Percentiles rank a stretch among this genome's conserved stretches.
These are phyloP conservation scores for Malacosoma neustria DNA, from an alignment of 2,888 invertebrate genomes.

Conservation along the genomic window DNA sequence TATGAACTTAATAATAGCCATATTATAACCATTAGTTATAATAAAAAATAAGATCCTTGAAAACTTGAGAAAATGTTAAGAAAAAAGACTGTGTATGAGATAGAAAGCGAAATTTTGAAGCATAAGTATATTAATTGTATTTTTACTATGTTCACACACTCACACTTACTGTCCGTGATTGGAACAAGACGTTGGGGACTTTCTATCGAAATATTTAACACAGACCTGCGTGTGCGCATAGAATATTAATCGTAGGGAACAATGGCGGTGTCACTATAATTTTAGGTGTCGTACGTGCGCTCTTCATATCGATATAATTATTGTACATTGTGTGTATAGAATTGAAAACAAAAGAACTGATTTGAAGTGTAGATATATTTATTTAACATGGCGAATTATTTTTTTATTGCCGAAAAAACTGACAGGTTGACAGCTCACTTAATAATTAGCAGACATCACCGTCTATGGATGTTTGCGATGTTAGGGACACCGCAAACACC, in stretches of 20 bases:
- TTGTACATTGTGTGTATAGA: slow-evolving; percentile 12
- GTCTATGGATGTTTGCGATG: too few relatives aligned
- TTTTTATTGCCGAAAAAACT: too few relatives aligned
- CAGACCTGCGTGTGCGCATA: slow-evolving; percentile 32
- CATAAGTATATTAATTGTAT: not conserved
- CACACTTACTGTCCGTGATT: slow-evolving; percentile 22
- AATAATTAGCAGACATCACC: too few relatives aligned
- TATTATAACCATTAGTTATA: too few relatives aligned
- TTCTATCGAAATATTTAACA: slow-evolving; percentile 66
- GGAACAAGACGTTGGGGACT: slow-evolving; percentile 42
- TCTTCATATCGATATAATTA: slow-evolving; percentile 19
- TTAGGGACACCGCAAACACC: too few relatives aligned
- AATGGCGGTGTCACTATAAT: slow-evolving; percentile 41
- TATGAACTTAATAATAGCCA: too few relatives aligned
- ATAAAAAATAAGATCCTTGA: too few relatives aligned
- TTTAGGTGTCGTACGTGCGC: slow-evolving; percentile 37
- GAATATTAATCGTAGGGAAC: slow-evolving; percentile 50
- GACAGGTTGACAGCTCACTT: too few relatives aligned
- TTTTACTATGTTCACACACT: slow-evolving; percentile 14
- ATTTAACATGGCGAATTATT: too few relatives aligned
- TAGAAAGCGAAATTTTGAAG: slow-evolving; percentile 3
- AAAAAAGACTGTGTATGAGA: not conserved
- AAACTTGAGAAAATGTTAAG: too few relatives aligned
- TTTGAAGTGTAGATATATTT: too few relatives aligned
- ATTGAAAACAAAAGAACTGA: slow-evolving; percentile 7